phyloP scores from a whole-genome alignment of 2,797 vertebrate genomes.

The Lycodopsis pacificus region DNA sequence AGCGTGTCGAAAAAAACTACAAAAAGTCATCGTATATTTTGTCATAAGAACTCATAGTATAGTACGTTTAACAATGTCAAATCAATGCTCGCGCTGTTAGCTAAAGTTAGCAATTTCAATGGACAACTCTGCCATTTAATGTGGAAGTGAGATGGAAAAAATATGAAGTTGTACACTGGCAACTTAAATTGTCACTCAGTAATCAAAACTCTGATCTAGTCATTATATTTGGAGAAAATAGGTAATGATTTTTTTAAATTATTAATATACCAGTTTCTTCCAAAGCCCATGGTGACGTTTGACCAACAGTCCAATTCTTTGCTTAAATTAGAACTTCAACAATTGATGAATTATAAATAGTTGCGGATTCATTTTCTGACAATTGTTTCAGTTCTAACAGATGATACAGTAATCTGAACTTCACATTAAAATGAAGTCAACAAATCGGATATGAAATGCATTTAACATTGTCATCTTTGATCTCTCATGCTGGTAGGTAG shows the following conservation, averaged over 20 bases:
- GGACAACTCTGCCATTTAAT: no score
- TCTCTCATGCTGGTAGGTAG: conserved; percentile 26
- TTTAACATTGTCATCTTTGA: conserved; percentile 34
- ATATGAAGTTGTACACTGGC: no score
- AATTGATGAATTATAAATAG: not conserved
- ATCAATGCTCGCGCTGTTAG: no score
- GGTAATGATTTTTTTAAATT: not conserved
- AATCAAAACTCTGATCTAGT: not conserved
- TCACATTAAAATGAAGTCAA: not conserved
- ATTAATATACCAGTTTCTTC: not conserved
- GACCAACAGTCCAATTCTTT: not conserved
- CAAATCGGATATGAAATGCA: not conserved
- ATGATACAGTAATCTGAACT: not conserved
- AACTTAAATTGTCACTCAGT: no score
- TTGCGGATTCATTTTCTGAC: not conserved
- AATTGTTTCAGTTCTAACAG: conserved; percentile 10
- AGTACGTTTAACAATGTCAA: no score
- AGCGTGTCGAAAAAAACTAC: not conserved
- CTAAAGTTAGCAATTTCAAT: no score
- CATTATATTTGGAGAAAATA: not conserved
- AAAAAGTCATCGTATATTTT: no score
- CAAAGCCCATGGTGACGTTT: not conserved
- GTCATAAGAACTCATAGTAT: no score
- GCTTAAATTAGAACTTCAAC: not conserved
- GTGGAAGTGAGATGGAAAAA: no score